Percentiles rank a stretch among this genome's conserved stretches.
Evolutionary conservation across 2,888 invertebrate species (phyloP).

Genomic region (Spilarctia lutea): DNA sequence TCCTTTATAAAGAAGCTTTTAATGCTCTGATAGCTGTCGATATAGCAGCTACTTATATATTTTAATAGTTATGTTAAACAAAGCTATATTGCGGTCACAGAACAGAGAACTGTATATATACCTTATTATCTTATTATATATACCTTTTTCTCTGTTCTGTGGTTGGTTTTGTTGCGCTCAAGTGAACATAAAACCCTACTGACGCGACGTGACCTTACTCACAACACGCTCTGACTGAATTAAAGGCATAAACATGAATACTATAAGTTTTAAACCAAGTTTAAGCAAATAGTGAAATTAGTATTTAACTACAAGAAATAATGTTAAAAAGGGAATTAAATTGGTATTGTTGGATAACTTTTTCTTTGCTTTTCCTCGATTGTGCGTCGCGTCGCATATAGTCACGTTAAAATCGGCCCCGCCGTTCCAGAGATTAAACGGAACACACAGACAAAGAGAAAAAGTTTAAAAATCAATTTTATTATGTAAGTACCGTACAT

Average conservation of each 20-base stretch:
- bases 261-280: neutral
- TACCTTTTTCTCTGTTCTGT: too few relatives aligned
- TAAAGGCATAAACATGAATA: neutral
- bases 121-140: too few relatives aligned
- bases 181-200: neutral
- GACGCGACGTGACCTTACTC: neutral
- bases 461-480: too few relatives aligned
- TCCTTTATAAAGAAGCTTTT: conserved; percentile 4
- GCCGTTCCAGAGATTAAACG: too few relatives aligned
- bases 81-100: neutral
- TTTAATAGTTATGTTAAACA: neutral
- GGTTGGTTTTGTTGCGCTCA: neutral
- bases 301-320: neutral
- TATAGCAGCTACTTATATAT: neutral
- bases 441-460: too few relatives aligned
- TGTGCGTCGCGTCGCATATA: neutral
- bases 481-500: too few relatives aligned
- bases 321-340: neutral
- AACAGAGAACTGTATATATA: too few relatives aligned
- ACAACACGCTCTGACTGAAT: neutral
- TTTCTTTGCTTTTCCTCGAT: neutral
- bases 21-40: conserved; percentile 7
- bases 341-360: neutral
- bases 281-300: neutral
- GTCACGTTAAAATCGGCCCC: too few relatives aligned